Conservation (phyloP, 2,888 invertebrate genomes). For the Notodonta dromedarius region DNA sequence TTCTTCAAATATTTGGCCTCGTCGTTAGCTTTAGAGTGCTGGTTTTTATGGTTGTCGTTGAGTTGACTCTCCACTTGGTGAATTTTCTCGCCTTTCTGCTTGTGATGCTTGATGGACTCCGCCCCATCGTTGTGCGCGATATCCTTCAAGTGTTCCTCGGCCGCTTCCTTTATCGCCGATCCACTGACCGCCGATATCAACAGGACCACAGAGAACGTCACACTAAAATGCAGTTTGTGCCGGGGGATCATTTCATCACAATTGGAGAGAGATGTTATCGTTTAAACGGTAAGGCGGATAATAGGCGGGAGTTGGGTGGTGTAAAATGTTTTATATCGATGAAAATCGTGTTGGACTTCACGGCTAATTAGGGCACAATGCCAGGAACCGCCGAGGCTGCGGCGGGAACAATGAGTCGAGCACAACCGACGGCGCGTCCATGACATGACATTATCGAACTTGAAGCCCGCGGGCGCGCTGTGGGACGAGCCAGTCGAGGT, state of each 20-base stretch:
- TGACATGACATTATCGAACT: conserved; percentile 71
- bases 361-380: conserved; percentile 77
- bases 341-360: conserved; percentile 74
- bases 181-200: conserved; percentile 56
- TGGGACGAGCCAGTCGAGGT: conserved; percentile 64
- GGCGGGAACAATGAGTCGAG: conserved; percentile 65
- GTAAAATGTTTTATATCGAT: conserved; percentile 76
- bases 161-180: conserved; percentile 71
- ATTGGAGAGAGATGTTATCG: conserved; percentile 43
- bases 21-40: conserved; percentile 74
- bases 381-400: conserved; percentile 74
- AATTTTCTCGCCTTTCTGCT: conserved; percentile 75
- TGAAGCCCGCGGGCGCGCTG: conserved; percentile 47
- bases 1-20: conserved; percentile 77
- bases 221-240: conserved; percentile 50
- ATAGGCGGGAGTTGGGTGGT: conserved; percentile 58
- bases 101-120: conserved; percentile 72
- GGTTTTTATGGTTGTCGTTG: conserved; percentile 73
- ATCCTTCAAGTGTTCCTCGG: conserved; percentile 79
- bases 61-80: conserved; percentile 72
- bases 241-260: conserved; percentile 68
- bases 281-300: conserved; percentile 48
- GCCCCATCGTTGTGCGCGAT: conserved; percentile 69
- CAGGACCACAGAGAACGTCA: conserved; percentile 55
- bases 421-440: conserved; percentile 60